Percentiles rank a stretch among this genome's conserved stretches.
phyloP scores from a whole-genome alignment of 2,888 invertebrate genomes.

The Tromatobia lineatoria region DNA sequence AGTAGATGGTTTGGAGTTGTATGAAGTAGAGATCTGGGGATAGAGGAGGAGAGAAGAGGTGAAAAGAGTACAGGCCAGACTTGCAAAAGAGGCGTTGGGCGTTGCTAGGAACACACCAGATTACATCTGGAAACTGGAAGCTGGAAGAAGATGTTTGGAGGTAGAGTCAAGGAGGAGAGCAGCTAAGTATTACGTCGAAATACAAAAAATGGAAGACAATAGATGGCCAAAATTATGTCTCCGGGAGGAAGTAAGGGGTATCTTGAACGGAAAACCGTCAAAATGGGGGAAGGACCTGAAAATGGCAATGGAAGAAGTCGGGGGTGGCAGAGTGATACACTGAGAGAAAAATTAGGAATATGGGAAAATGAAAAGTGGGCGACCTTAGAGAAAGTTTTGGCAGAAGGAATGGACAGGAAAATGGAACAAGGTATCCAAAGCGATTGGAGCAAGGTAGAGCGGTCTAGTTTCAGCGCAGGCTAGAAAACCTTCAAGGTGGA shows the following conservation, averaged over 20 bases:
- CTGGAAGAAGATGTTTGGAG: neutral
- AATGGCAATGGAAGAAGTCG: neutral
- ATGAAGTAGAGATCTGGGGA: slow-evolving; percentile 62
- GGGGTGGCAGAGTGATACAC: neutral
- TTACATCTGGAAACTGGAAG: slow-evolving; percentile 38
- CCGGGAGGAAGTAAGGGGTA: neutral
- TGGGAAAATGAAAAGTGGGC: neutral
- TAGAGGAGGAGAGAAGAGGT: slow-evolving; percentile 21
- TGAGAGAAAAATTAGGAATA: no score
- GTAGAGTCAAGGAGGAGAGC: neutral
- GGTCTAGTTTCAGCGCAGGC: slow-evolving; percentile 1
- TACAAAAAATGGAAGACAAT: neutral
- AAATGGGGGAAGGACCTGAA: slow-evolving; percentile 4
- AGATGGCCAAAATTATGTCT: slow-evolving; percentile 9
- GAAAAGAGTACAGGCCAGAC: slow-evolving; percentile 23
- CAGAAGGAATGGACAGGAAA: neutral
- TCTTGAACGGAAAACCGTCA: neutral
- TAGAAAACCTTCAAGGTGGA: slow-evolving; percentile 19
- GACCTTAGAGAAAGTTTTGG: neutral
- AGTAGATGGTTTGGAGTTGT: no score
- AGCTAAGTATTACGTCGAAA: neutral
- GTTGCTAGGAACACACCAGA: slow-evolving; percentile 33
- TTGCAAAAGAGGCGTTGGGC: slow-evolving; percentile 12
- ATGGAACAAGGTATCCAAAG: slow-evolving; percentile 17
- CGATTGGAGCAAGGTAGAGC: slow-evolving; percentile 30